Conservation (phyloP, 2,888 invertebrate genomes). For the Apodemia hepburni region DNA sequence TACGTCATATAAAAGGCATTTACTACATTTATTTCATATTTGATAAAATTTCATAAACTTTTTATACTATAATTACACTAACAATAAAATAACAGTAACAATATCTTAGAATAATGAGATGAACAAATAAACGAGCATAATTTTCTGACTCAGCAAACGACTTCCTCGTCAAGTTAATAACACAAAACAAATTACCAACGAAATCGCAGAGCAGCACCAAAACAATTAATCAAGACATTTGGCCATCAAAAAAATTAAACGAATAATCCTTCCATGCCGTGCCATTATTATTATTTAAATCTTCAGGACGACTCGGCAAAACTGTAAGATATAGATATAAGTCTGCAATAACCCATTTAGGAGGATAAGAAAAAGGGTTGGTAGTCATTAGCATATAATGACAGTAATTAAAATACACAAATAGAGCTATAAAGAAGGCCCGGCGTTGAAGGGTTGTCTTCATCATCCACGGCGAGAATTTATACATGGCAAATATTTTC, state of each 20-base stretch:
- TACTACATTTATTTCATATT: too few species aligned
- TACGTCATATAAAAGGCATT: too few species aligned
- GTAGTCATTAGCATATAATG: slow-evolving; percentile 83
- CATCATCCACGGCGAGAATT: slow-evolving; percentile 72
- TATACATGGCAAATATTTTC: slow-evolving; percentile 78
- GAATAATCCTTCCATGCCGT: slow-evolving; percentile 52
- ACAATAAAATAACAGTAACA: slow-evolving; percentile 1
- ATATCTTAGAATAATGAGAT: slow-evolving; percentile 9
- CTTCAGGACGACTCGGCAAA: slow-evolving; percentile 64
- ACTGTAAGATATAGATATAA: slow-evolving; percentile 71
- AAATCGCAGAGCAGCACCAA: slow-evolving; percentile 53
- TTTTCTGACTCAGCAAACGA: slow-evolving; percentile 61
- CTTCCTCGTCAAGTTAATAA: slow-evolving; percentile 72
- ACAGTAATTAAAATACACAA: slow-evolving; percentile 87
- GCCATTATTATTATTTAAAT: slow-evolving; percentile 74
- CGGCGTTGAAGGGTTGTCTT: slow-evolving; percentile 77
- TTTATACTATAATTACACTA: neutral
- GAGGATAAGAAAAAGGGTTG: slow-evolving; percentile 81
- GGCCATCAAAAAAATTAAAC: slow-evolving; percentile 55
- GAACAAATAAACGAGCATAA: slow-evolving; percentile 45
- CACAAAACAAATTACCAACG: slow-evolving; percentile 68
- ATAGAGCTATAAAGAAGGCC: slow-evolving; percentile 82
- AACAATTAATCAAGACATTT: slow-evolving; percentile 74
- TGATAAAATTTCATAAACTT: too few species aligned
- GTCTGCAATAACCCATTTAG: slow-evolving; percentile 76